phyloP scores from a whole-genome alignment of 2,113 vertebrate genomes.

The Varanus komodoensis region DNA sequence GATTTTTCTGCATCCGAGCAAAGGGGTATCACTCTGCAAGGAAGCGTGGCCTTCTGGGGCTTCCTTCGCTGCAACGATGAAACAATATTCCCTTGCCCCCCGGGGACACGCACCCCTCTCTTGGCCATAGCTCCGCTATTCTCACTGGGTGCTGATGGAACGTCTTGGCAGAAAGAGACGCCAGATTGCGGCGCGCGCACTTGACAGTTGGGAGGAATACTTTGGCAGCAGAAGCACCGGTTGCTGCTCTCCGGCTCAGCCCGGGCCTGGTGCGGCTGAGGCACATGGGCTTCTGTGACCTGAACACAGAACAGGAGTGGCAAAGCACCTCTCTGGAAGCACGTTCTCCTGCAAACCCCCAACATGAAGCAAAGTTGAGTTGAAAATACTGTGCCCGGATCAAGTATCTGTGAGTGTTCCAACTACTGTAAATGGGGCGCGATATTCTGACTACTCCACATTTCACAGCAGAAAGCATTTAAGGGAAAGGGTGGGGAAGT shows the following conservation, averaged over 20 bases:
- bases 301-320: not conserved
- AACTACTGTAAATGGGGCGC: not conserved
- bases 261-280: not conserved
- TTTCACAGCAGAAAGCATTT: constrained; percentile 29
- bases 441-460: too few species aligned
- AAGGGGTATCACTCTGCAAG: constrained; percentile 39
- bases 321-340: not conserved
- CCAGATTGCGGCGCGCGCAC: constrained; percentile 69
- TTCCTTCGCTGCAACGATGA: constrained; percentile 60
- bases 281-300: too few species aligned
- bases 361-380: not conserved
- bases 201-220: constrained; percentile 71
- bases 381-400: constrained; percentile 21
- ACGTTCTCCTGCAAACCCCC: not conserved
- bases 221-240: constrained; percentile 42
- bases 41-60: constrained; percentile 58
- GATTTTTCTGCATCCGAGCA: constrained; percentile 44
- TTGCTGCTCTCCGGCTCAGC: not conserved
- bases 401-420: constrained; percentile 31
- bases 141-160: constrained; percentile 45
- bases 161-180: constrained; percentile 61
- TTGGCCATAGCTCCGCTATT: constrained; percentile 55
- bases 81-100: constrained; percentile 46
- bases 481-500: not conserved
- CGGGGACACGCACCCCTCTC: constrained; percentile 44